Percentiles rank a stretch among this genome's conserved stretches.
These are phyloP conservation scores for Maniola hyperantus DNA, from an alignment of 2,888 invertebrate species.

Conservation along the genomic window DNA sequence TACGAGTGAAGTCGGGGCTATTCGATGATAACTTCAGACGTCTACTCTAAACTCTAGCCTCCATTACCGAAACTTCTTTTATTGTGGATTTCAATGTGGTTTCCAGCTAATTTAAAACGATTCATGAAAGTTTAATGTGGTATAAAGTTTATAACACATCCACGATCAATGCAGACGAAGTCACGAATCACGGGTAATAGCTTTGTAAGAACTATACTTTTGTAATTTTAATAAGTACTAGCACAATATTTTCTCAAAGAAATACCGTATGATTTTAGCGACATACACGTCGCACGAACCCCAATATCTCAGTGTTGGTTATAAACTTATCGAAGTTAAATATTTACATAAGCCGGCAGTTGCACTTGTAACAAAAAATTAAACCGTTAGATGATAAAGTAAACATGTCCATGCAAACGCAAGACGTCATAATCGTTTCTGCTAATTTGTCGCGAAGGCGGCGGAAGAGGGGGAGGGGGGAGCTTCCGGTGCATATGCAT, in stretches of 20 bases:
- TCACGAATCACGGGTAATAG: no score
- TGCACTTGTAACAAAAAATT: constrained; percentile 30
- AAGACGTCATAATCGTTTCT: constrained; percentile 59
- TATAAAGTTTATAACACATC: no score
- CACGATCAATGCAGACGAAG: no score
- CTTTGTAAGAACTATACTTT: no score
- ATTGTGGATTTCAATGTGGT: no score
- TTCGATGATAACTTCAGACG: no score
- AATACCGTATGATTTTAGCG: neutral
- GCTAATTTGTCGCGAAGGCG: constrained; percentile 64
- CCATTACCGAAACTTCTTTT: no score
- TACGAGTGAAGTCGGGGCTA: no score
- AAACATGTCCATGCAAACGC: constrained; percentile 37
- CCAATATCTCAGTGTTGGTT: neutral
- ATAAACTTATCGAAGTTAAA: constrained; percentile 19
- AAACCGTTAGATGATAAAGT: constrained; percentile 37
- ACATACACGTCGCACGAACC: neutral
- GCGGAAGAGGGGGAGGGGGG: constrained; percentile 46
- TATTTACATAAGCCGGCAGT: constrained; percentile 23
- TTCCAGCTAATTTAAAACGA: no score
- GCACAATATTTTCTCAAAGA: neutral
- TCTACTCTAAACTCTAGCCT: no score
- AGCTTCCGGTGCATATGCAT: constrained; percentile 77
- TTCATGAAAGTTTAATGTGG: no score
- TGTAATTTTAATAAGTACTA: no score